Evolutionary conservation across 2,888 invertebrate genomes (phyloP), one percentile per base, ranked within the genome.

Genomic region (Chaitophorus viminalis): DNA sequence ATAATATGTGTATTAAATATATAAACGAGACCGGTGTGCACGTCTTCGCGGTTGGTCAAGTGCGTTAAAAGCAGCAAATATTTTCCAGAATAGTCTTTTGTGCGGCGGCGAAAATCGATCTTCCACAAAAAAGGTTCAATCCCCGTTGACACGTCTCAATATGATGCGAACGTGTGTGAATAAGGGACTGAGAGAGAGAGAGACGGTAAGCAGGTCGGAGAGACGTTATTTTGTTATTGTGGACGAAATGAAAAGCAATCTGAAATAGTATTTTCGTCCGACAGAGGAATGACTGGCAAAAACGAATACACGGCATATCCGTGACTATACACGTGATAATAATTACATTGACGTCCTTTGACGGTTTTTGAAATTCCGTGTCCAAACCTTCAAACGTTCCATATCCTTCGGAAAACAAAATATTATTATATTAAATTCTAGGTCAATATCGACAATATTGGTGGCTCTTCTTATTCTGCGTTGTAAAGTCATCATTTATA

Each of bases 31-130:
- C 46, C 52, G 76, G n/a, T 33, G 39, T 5, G 3, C 33, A 33
- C 72, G 21, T 18, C 21, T 21, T 36, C 78, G 33, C 33, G 78
- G 60, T 79, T 18, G 60, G 79, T 79, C 79, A 79, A 79, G 79
- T 79, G 79, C 18, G 36, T 65, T 79, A 79, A 79, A 36, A 60
- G 18, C 79, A 21, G 65, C 79, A 79, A 79, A 79, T 65, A 79
- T 79, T 65, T 79, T 79, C n/a, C 36, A n/a, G 36, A 0, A 1
- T 33, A 18, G 17, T 79, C 79, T 79, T 79, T 65, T 79, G 79
- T 79, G 18, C 17, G 21, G 6, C 54, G 17, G 36, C 79, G 36
- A 65, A 79, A 60, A 79, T 79, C n/a, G 60, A 79, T 79, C 33
- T 65, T n/a, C 14, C n/a, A 65, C 60, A n/a, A 79, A 36, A 60